Evolutionary conservation across 2,113 vertebrate species (phyloP), one percentile per base, ranked within the genome.

Genomic region (Microcebus griseorufus): DNA sequence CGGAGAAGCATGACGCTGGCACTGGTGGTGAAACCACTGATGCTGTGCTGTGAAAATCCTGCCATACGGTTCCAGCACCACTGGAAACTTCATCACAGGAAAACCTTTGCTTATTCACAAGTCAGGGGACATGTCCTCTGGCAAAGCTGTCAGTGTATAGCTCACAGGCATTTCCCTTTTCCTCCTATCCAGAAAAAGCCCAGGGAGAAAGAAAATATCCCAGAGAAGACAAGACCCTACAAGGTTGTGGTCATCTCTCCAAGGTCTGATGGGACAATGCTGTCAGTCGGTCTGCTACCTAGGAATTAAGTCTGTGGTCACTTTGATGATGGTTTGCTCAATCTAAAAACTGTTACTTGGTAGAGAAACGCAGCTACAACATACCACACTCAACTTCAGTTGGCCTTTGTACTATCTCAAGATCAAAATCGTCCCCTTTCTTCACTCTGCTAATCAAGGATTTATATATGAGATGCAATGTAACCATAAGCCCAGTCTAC

Each of bases 1-100:
- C 17, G 4, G 5, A 34, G 58, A 51, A 32, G 58, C 45, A 25
- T 0, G 1, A 14, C 48, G n/a, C 23, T 11, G 34, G 5, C 6
- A 1, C 10, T 16, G 27, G 20, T 5, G 32, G 20, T 39, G 18
- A 73, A 32, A 17, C 60, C 32, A n/a, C 32, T 5, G 5, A 23
- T 5, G 2, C 55, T 7, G 10, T 37, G 39, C 20, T 75, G 4
- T 10, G 67, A 23, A 34, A 23, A 51, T 65, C 37, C 37, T 65
- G 0, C 11, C 51, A 16, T 9, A 60, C 32, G 22, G 37, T 9
- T 11, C 11, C 7, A 22, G 6, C 20, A 11, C 39, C 64, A 6
- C 2, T 18, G 29, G 48, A 29, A 25, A 17, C 22, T 9, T 60
- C 42, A 22, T 17, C 78, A 3, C 45, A 34, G 16, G 86, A 9